A percentile compares a stretch with the other conserved stretches of the same genome.
These are phyloP conservation scores for Prionace glauca DNA, from an alignment of 2,797 vertebrate genomes.

Conservation along the genomic window DNA sequence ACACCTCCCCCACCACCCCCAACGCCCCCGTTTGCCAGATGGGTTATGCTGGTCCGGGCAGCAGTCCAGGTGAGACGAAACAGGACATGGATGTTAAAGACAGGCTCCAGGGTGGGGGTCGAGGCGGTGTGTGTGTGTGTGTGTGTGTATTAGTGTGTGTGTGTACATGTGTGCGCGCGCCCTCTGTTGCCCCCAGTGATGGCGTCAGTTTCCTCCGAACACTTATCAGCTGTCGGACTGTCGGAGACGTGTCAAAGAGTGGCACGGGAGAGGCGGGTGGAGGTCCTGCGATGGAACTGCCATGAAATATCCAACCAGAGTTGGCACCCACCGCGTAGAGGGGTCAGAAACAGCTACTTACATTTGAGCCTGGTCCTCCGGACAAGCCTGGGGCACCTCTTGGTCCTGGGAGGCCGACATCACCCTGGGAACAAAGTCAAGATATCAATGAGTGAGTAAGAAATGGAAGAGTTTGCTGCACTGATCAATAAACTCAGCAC, in stretches of 20 bases:
- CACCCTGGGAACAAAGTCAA: conserved; percentile 66
- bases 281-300: background rate
- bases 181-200: too few relatives aligned
- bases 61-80: background rate
- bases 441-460: background rate
- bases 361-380: conserved; percentile 75
- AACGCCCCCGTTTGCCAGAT: background rate
- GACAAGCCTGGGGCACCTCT: conserved; percentile 68
- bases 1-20: too few relatives aligned
- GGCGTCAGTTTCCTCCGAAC: background rate
- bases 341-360: conserved; percentile 53
- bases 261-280: background rate
- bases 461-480: background rate
- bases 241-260: background rate
- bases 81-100: background rate
- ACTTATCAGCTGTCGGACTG: background rate
- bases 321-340: background rate
- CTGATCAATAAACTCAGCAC: background rate
- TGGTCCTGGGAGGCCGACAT: conserved; percentile 79
- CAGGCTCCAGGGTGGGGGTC: background rate
- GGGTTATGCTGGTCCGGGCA: background rate
- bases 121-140: too few relatives aligned
- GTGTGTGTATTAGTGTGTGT: too few relatives aligned
- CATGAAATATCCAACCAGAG: background rate
- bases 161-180: too few relatives aligned